Conservation (phyloP, 2,797 vertebrate genomes). For the Lepidocolaptes lacrymiger region DNA sequence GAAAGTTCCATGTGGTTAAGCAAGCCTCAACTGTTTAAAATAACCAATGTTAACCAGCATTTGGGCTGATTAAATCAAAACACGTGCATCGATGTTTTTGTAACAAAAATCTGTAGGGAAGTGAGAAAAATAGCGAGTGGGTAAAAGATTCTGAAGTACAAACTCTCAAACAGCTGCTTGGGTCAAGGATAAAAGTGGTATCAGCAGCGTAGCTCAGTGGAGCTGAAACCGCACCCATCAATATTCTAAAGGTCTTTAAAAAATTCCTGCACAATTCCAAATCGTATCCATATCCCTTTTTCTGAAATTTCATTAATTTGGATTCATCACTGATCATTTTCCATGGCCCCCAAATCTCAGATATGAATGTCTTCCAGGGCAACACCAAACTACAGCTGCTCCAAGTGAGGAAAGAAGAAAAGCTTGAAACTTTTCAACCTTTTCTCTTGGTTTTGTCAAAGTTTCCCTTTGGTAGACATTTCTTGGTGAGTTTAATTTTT, state of each 20-base stretch:
- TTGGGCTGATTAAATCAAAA: slow-evolving; percentile 23
- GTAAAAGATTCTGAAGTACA: not conserved
- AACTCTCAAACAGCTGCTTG: not conserved
- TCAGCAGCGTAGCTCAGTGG: not conserved
- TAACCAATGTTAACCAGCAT: not conserved
- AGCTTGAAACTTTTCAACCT: not conserved
- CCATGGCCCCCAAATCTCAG: not conserved
- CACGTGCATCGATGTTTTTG: not conserved
- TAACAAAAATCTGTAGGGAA: not conserved
- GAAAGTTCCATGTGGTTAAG: not conserved
- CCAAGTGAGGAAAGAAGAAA: not conserved
- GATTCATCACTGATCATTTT: not conserved
- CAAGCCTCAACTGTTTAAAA: not conserved
- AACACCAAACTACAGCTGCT: not conserved
- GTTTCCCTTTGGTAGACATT: not conserved
- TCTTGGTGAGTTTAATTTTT: not conserved
- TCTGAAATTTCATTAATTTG: not conserved
- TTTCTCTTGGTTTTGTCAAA: not conserved
- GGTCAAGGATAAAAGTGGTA: not conserved
- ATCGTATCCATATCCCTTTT: not conserved
- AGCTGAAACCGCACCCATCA: not conserved
- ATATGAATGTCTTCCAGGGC: not conserved
- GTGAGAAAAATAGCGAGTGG: not conserved
- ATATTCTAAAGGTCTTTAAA: not conserved
- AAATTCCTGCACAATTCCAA: not conserved